Evolutionary conservation across 2,888 invertebrate genomes (phyloP), one percentile per base, ranked within the genome.

Genomic region (Dolomedes plantarius): DNA sequence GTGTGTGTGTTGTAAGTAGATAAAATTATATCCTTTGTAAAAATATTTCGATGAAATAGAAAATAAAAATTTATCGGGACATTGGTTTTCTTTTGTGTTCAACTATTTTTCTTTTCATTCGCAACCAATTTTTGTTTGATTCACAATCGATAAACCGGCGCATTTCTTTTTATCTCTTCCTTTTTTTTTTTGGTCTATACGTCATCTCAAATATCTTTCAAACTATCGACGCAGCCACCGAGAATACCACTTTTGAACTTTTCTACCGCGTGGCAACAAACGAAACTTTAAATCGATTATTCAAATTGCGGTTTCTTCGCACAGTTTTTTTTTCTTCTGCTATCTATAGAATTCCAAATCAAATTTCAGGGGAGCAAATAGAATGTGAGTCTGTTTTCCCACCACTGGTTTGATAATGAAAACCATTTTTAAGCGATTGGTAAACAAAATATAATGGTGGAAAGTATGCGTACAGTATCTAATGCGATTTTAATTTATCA

Each of bases 231-330:
- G 16, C n/a, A 16, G 46, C 16, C 46, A 46, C 46, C 2, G 46
- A 46, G 46, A 56, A 56, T 56, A 1, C 56, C 19, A 23, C 56
- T 56, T 56, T 23, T 56, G 23, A 56, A 56, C 56, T 23, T 56
- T 56, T 23, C 3, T 56, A 5, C 11, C 1, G 5, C 56, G 23
- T 56, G 56, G 19, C 23, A 56, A 56, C 19, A 46, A 56, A 23
- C 19, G 23, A 56, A 56, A 19, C 23, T 56, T 56, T 56, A 56
- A 56, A 56, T 56, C 56, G 56, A 56, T 56, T 56, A 56, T 56
- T 56, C 11, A 56, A 56, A 56, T 56, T n/a, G 11, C 11, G 23
- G 2, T 56, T 56, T 56, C 23, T 56, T 23, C 23, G 3, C 19
- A 16, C 23, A 23, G 56, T 23, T 13, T 5, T 56, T n/a, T 56